Conservation (phyloP, 2,113 vertebrate species). For the Platichthys stellatus region DNA sequence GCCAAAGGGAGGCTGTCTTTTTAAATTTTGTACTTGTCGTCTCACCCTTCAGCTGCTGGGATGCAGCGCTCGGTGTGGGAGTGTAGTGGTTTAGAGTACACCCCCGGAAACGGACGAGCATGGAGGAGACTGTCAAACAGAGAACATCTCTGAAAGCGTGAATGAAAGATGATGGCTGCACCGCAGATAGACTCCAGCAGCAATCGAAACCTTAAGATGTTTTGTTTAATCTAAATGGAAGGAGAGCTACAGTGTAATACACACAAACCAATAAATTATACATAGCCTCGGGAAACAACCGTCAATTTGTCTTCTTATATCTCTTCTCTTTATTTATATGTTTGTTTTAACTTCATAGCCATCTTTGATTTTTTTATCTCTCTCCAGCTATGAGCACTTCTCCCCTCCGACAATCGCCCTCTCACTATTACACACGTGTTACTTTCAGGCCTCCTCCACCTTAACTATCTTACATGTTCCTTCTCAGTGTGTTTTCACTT, state of each 20-base stretch:
- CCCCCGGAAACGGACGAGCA: constrained; percentile 40
- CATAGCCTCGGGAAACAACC: constrained; percentile 30
- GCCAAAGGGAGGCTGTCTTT: constrained; percentile 51
- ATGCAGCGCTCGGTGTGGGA: constrained; percentile 52
- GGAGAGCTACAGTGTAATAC: constrained; percentile 20
- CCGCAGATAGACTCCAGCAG: constrained; percentile 42
- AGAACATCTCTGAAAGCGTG: constrained; percentile 54
- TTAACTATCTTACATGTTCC: constrained; percentile 7
- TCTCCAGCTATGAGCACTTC: not conserved
- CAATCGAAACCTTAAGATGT: constrained; percentile 45
- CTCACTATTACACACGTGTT: not conserved
- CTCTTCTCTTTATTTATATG: constrained; percentile 23
- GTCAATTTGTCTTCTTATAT: constrained; percentile 32
- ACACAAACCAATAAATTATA: constrained; percentile 44
- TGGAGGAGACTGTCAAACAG: constrained; percentile 56
- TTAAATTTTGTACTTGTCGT: constrained; percentile 37
- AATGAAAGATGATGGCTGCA: constrained; percentile 53
- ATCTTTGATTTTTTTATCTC: not conserved
- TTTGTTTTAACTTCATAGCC: constrained; percentile 8
- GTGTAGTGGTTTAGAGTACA: constrained; percentile 55
- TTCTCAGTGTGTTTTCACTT: constrained; percentile 3
- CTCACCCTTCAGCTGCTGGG: constrained; percentile 44
- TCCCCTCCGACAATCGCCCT: constrained; percentile 11
- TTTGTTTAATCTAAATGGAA: constrained; percentile 54
- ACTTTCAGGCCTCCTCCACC: not conserved